Evolutionary conservation across 2,113 vertebrate genomes (phyloP).

Genomic region (Dryoscopus gambensis): DNA sequence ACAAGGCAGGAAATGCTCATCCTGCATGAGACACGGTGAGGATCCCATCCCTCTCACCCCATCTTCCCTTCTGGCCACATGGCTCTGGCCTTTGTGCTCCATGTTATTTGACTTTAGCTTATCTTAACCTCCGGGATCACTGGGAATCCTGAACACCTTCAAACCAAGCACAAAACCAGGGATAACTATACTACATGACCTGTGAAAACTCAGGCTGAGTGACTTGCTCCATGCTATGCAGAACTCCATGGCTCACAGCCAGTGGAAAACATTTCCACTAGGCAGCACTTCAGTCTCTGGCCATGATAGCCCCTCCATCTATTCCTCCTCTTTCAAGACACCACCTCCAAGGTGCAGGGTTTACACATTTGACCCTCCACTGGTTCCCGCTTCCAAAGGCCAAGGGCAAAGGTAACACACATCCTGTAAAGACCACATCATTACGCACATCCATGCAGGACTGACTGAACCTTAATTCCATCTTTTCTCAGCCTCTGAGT

Average conservation of each 20-base stretch:
- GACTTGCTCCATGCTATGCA: not conserved
- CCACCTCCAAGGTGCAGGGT: not conserved
- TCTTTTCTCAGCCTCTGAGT: not conserved
- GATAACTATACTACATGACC: not conserved
- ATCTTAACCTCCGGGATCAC: not conserved
- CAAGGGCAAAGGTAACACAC: not conserved
- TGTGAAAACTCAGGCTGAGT: not conserved
- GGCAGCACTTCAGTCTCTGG: not conserved
- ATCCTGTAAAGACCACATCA: not conserved
- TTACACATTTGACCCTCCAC: not conserved
- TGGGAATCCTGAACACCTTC: not conserved
- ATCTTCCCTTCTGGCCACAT: fast-evolving
- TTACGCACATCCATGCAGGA: not conserved
- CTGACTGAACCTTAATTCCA: not conserved
- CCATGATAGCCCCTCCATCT: not conserved
- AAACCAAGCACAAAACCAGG: not conserved
- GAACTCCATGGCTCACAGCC: not conserved
- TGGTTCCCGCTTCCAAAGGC: not conserved
- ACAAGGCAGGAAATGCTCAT: fast-evolving
- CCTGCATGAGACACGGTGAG: fast-evolving
- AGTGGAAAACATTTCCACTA: not conserved
- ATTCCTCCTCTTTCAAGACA: not conserved
- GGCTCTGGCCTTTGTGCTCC: not conserved
- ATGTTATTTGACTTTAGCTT: not conserved
- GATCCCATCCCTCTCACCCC: not conserved